Evolutionary conservation across 2,113 vertebrate species (phyloP), one percentile per base, ranked within the genome.

Genomic region (Mirounga angustirostris): DNA sequence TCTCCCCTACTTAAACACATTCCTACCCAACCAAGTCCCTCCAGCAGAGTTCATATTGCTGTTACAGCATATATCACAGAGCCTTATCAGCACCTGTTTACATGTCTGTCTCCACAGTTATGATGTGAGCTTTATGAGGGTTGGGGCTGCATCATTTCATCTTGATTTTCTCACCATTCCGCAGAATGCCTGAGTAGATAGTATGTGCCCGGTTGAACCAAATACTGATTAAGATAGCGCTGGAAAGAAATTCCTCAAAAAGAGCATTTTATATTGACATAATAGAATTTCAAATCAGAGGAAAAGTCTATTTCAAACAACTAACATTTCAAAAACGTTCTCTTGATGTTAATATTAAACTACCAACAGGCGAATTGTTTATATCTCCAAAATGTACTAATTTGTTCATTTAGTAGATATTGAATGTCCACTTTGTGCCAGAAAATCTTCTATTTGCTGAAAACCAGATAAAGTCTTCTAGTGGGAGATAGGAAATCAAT

Each of bases 81-180:
- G 28, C 16, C 30, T 90, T 85, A 84, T 89, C 89, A 89, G 71
- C 79, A 46, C 67, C 46, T 74, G 46, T 92, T 89, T 81, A 89
- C 54, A 36, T 4, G 50, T 90, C 84, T 76, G 71, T 36, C 95
- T 90, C 73, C 90, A 82, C n/a, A 40, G 81, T 56, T 93, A 58
- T 5, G 46, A 69, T 56, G 69, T 28, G 81, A 50, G 43, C 56
- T 87, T 63, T 24, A 56, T 28, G 58, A 76, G 18, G 52, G 33
- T 46, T 12, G 0, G 61, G 52, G n/a, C 80, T 67, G 26, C 82
- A 52, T 67, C 36, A 58, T 69, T 82, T 93, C 95, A 78, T 87
- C 65, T 59, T 56, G 73, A 87, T 83, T 87, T 96, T 87, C 67
- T 96, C 56, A 95, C 69, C 56, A 59, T 40, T 56, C 76, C 73